Percentiles rank a stretch among this genome's conserved stretches.
Conservation (phyloP, 2,113 vertebrate species). For the Scophthalmus maximus region DNA sequence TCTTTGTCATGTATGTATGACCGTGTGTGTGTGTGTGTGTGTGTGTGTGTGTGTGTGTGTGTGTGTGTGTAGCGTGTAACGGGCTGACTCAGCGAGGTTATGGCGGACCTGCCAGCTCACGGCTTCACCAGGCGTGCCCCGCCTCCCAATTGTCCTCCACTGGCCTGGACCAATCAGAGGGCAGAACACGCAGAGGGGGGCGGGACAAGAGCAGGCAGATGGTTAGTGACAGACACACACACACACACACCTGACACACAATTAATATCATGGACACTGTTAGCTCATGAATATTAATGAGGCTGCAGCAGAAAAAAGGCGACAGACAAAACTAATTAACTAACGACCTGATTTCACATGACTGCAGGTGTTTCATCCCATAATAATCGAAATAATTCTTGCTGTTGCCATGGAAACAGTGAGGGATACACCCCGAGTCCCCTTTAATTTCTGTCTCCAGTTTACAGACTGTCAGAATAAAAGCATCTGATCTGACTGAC, state of each 20-base stretch:
- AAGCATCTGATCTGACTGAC: too few relatives aligned
- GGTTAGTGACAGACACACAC: conserved; percentile 76
- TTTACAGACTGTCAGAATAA: too few relatives aligned
- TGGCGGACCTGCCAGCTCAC: conserved; percentile 77
- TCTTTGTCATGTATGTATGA: not conserved
- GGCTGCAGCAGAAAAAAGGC: conserved; percentile 1
- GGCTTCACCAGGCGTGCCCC: conserved; percentile 87
- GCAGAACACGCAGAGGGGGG: conserved; percentile 82
- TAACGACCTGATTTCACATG: too few relatives aligned
- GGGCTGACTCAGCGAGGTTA: conserved; percentile 88
- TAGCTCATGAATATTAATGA: conserved; percentile 47
- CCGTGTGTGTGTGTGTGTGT: conserved; percentile 9
- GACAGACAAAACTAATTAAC: too few relatives aligned
- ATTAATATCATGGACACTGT: too few relatives aligned
- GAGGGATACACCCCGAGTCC: too few relatives aligned
- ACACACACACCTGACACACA: conserved; percentile 29
- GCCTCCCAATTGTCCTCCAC: conserved; percentile 72
- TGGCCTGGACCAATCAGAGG: conserved; percentile 73
- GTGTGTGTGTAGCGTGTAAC: conserved; percentile 85
- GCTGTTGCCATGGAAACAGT: too few relatives aligned
- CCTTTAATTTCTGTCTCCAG: too few relatives aligned
- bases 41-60: conserved; percentile 45
- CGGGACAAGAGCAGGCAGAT: conserved; percentile 87
- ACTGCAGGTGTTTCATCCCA: too few relatives aligned
- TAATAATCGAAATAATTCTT: too few relatives aligned